Evolutionary conservation across 2,113 vertebrate genomes (phyloP), one percentile per base, ranked within the genome.

Genomic region (Arenaria interpres): DNA sequence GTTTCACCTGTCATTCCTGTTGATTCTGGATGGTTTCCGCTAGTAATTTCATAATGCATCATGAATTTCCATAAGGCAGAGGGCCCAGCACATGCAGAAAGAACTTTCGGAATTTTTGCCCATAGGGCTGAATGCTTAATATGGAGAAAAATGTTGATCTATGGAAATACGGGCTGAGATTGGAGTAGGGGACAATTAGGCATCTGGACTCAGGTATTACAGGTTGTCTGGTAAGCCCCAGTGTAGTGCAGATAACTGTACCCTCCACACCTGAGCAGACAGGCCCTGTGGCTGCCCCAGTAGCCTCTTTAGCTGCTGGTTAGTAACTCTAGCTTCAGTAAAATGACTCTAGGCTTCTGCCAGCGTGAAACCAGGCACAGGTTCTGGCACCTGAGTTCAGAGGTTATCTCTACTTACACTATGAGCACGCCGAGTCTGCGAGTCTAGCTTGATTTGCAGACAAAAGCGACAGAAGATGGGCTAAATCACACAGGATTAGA

Each of bases 31-130:
- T 81, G 46, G 80, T 63, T 93, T 93, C 90, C 0, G 59, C 59
- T 89, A 69, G 76, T 90, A 90, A 96, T 95, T 96, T 74, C 68
- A 92, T 75, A 95, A 96, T 75, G 72, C 37, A 90, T 53, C 37
- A 59, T 63, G 79, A 93, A 84, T 93, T 96, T 96, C 89, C 91
- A 78, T 95, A 86, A 86, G 68, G 86, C 80, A 92, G 43, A 89
- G n/a, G n/a, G 69, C 76, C 86, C 51, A 92, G 84, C 76, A 64
- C 10, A 22, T 51, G 69, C 64, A 91, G 56, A 75, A 91, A 78
- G 46, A 90, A 85, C 7, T 10, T 78, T 7, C n/a, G 77, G 91
- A 91, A 95, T 93, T 91, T 89, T 87, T 95, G 73, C 89, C 81
- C 30, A 18, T 64, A 64, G 84, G 80, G 76, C 15, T 92, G 93